These are phyloP conservation scores for Chrysogorgia sp. DNA, from an alignment of 92 coral and sea anemone species.

Conservation along the genomic window DNA sequence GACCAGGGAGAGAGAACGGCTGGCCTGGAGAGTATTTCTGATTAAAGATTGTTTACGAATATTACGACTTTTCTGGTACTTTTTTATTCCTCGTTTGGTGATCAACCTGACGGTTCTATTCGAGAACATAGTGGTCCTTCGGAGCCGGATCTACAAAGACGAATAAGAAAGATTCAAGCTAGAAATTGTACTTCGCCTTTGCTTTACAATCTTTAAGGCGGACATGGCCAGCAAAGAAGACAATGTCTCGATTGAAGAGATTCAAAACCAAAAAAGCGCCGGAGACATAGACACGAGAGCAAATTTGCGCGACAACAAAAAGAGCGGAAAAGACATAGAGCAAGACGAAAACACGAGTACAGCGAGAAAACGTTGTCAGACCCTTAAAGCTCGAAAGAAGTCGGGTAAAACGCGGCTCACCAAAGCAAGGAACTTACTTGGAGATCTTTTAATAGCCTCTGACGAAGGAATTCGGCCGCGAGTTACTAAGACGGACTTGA, in stretches of 20 bases:
- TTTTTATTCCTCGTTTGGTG: no score
- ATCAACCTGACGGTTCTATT: no score
- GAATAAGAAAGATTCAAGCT: no score
- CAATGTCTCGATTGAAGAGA: not conserved
- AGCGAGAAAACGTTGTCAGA: slow-evolving; percentile 17
- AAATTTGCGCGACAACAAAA: not conserved
- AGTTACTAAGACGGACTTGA: slow-evolving; percentile 23
- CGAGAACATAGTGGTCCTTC: no score
- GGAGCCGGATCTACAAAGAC: no score
- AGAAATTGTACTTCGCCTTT: no score
- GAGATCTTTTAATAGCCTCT: no score
- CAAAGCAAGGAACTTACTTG: not conserved
- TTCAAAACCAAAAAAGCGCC: not conserved
- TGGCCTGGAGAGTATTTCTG: no score
- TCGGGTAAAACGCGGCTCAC: slow-evolving; percentile 7
- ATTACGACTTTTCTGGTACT: no score
- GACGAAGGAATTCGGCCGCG: not conserved
- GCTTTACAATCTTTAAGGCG: no score
- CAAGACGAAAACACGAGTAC: slow-evolving; percentile 19
- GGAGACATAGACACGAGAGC: not conserved
- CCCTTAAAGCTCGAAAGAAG: not conserved
- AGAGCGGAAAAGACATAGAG: not conserved
- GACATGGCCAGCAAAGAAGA: not conserved
- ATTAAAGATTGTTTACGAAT: no score
- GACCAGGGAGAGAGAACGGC: no score